Evolutionary conservation across 2,888 invertebrate species (phyloP).

Genomic region (Cephalotes varians): DNA sequence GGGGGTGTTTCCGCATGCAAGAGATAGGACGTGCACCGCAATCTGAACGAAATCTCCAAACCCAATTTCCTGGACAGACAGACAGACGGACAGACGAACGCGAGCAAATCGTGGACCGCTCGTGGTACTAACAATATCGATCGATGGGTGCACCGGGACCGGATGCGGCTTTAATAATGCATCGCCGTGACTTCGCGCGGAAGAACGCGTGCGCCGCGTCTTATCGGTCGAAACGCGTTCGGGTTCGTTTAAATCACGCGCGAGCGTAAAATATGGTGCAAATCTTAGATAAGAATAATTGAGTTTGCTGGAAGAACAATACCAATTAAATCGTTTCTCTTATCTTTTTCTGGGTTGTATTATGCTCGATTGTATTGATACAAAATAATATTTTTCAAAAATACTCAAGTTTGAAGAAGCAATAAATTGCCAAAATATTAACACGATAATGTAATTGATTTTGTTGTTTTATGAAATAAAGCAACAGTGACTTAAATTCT

Average conservation of each 20-base stretch:
- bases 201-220: conserved; percentile 39
- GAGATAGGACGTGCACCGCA: conserved; percentile 76
- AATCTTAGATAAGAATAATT: conserved; percentile 42
- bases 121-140: conserved; percentile 62
- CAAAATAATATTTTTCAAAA: neutral
- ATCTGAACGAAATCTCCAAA: conserved; percentile 81
- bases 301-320: conserved; percentile 1
- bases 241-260: conserved; percentile 34
- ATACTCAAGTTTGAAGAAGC: neutral
- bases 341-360: neutral
- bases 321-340: neutral
- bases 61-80: conserved; percentile 81
- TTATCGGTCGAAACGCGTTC: conserved; percentile 34
- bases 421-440: neutral
- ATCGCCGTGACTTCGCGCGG: conserved; percentile 54
- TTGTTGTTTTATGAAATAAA: neutral
- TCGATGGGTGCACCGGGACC: conserved; percentile 41
- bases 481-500: neutral
- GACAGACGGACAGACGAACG: conserved; percentile 58
- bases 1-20: conserved; percentile 72
- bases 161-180: conserved; percentile 68
- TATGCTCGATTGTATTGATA: neutral
- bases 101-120: conserved; percentile 40
- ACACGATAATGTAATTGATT: neutral
- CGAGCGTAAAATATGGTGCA: conserved; percentile 32